These are phyloP conservation scores for Clarias batrachus DNA, from an alignment of 2,113 vertebrate genomes.

Conservation along the genomic window DNA sequence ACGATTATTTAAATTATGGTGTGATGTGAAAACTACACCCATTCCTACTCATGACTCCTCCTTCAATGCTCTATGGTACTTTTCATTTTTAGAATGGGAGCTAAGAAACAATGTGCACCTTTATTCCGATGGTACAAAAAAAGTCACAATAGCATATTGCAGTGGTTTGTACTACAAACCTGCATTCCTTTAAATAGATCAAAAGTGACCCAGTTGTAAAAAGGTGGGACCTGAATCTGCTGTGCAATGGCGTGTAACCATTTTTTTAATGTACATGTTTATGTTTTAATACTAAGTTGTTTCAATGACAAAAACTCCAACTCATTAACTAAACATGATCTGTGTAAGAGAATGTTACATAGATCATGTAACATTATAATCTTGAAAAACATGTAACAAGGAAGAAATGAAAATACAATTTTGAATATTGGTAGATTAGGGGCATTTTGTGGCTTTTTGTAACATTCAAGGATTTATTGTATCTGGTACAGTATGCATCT, in stretches of 20 bases:
- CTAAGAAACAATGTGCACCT: slow-evolving; percentile 52
- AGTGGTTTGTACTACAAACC: slow-evolving; percentile 41
- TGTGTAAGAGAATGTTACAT: background rate
- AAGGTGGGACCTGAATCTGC: background rate
- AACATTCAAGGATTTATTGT: slow-evolving; percentile 12
- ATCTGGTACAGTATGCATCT: background rate
- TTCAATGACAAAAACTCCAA: background rate
- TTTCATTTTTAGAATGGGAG: slow-evolving; percentile 35
- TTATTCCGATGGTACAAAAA: slow-evolving; percentile 47
- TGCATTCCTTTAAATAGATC: slow-evolving; percentile 17
- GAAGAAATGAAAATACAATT: background rate
- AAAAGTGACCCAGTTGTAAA: background rate
- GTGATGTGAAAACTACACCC: slow-evolving; percentile 37
- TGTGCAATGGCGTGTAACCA: slow-evolving; percentile 11
- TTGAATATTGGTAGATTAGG: background rate
- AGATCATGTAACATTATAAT: background rate
- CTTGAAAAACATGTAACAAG: background rate
- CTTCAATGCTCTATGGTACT: slow-evolving; percentile 35
- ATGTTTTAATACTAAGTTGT: background rate
- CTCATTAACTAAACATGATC: background rate
- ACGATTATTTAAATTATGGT: slow-evolving; percentile 42
- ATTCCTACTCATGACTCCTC: slow-evolving; percentile 32
- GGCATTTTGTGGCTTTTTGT: background rate
- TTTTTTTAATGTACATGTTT: background rate
- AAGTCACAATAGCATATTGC: slow-evolving; percentile 41